Percentiles rank a stretch among this genome's conserved stretches.
Evolutionary conservation across 1,140 invertebrate genomes (phyloP).

Genomic region (Leptinotarsa undecemlineata): DNA sequence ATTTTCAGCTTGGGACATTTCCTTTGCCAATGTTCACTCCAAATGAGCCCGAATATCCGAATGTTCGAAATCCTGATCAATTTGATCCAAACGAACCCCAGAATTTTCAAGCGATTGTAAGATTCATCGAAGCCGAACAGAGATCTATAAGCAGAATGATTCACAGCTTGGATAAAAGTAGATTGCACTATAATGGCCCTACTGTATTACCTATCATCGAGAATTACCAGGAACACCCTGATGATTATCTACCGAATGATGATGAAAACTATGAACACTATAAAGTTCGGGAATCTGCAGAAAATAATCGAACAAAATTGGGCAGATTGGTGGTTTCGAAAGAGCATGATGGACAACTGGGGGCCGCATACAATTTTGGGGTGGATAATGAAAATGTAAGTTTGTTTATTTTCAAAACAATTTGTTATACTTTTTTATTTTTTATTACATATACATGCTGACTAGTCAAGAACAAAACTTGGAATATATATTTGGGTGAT

Average conservation of each 20-base stretch:
- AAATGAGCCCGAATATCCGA: neutral
- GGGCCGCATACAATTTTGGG: too few relatives aligned
- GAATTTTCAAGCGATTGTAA: slow-evolving; percentile 1
- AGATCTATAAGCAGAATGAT: neutral
- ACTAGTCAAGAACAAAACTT: too few relatives aligned
- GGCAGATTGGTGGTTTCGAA: too few relatives aligned
- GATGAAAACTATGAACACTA: neutral
- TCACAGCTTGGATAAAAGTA: neutral
- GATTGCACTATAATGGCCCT: neutral
- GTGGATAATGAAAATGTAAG: too few relatives aligned
- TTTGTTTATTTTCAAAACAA: too few relatives aligned
- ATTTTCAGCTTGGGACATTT: neutral
- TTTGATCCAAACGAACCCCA: slow-evolving; percentile 1
- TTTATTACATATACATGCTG: too few relatives aligned
- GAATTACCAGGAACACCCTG: neutral
- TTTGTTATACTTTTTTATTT: too few relatives aligned
- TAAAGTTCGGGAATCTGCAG: too few relatives aligned
- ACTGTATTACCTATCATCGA: neutral
- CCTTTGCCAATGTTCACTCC: neutral
- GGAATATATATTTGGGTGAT: too few relatives aligned
- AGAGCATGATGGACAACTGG: too few relatives aligned
- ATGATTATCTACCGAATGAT: neutral
- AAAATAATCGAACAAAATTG: too few relatives aligned
- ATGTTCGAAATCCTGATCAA: neutral
- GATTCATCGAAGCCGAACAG: neutral